Evolutionary conservation across 2,888 invertebrate species (phyloP).

Genomic region (Iselma pallidipennis): DNA sequence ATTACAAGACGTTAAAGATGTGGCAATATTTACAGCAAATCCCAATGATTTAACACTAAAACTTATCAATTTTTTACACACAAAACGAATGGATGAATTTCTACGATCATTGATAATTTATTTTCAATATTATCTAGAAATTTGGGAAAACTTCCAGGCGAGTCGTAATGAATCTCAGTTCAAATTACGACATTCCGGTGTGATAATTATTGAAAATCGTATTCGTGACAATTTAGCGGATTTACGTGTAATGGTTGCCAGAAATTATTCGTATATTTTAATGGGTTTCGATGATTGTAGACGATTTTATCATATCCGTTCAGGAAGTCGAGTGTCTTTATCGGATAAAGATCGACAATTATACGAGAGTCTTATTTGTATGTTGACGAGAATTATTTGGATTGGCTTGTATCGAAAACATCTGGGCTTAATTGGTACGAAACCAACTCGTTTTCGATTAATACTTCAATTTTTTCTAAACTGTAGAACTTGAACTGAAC

Average conservation of each 20-base stretch:
- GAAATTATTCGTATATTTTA: slow-evolving; percentile 65
- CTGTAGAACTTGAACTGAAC: slow-evolving; percentile 65
- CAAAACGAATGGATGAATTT: slow-evolving; percentile 64
- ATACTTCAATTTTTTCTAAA: slow-evolving; percentile 18
- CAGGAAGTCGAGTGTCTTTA: slow-evolving; percentile 60
- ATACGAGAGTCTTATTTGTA: slow-evolving; percentile 63
- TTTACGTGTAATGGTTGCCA: slow-evolving; percentile 63
- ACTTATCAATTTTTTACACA: slow-evolving; percentile 65
- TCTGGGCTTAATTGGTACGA: slow-evolving; percentile 64
- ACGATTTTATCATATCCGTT: slow-evolving; percentile 65
- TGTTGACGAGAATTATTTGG: slow-evolving; percentile 67
- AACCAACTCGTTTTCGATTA: not conserved
- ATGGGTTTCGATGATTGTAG: slow-evolving; percentile 61
- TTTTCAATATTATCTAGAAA: slow-evolving; percentile 66
- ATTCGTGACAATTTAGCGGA: slow-evolving; percentile 62
- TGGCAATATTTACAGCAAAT: slow-evolving; percentile 63
- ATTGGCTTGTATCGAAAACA: slow-evolving; percentile 64
- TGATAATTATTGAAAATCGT: slow-evolving; percentile 57
- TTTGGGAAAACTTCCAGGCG: slow-evolving; percentile 61
- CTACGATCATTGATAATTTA: slow-evolving; percentile 66
- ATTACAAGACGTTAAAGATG: slow-evolving; percentile 65
- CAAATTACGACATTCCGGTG: slow-evolving; percentile 61
- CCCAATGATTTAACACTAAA: slow-evolving; percentile 60
- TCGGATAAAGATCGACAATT: slow-evolving; percentile 67
- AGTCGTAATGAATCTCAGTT: slow-evolving; percentile 59